These are phyloP conservation scores for Scaptomyza graminum DNA, from an alignment of 1,140 invertebrate genomes.

Conservation along the genomic window DNA sequence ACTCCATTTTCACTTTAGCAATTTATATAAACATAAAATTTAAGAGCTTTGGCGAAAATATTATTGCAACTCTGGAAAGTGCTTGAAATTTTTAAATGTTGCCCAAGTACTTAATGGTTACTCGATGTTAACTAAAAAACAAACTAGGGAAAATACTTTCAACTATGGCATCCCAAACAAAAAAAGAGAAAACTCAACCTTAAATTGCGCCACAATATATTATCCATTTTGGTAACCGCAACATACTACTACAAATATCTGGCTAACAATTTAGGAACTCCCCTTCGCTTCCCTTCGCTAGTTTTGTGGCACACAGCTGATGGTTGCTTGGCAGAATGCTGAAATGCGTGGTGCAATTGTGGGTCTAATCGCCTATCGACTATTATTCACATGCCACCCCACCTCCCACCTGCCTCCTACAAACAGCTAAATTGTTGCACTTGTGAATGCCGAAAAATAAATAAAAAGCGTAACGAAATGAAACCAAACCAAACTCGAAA, in stretches of 20 bases:
- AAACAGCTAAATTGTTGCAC: slow-evolving; percentile 68
- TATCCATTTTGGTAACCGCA: slow-evolving; percentile 16
- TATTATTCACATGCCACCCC: slow-evolving; percentile 40
- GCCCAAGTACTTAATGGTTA: background rate
- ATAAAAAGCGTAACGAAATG: slow-evolving; percentile 62
- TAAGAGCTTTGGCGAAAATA: background rate
- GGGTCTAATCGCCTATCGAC: slow-evolving; percentile 40
- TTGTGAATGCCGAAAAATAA: slow-evolving; percentile 50
- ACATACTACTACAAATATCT: slow-evolving; percentile 5
- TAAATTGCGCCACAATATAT: slow-evolving; percentile 32
- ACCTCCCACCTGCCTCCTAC: background rate
- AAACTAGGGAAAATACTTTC: slow-evolving; percentile 16
- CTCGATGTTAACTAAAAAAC: slow-evolving; percentile 10
- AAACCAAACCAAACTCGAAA: slow-evolving; percentile 55
- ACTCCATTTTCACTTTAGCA: no score
- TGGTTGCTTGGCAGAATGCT: slow-evolving; percentile 1
- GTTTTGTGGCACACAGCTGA: no score
- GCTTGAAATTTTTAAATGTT: background rate
- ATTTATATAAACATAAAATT: no score
- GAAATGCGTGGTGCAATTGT: slow-evolving; percentile 16
- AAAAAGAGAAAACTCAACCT: slow-evolving; percentile 3
- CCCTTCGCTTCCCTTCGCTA: background rate
- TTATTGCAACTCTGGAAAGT: slow-evolving; percentile 7
- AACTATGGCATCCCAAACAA: slow-evolving; percentile 21
- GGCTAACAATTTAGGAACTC: slow-evolving; percentile 33